Evolutionary conservation across 1,140 invertebrate genomes (phyloP).

Genomic region (Ylistrum balloti): DNA sequence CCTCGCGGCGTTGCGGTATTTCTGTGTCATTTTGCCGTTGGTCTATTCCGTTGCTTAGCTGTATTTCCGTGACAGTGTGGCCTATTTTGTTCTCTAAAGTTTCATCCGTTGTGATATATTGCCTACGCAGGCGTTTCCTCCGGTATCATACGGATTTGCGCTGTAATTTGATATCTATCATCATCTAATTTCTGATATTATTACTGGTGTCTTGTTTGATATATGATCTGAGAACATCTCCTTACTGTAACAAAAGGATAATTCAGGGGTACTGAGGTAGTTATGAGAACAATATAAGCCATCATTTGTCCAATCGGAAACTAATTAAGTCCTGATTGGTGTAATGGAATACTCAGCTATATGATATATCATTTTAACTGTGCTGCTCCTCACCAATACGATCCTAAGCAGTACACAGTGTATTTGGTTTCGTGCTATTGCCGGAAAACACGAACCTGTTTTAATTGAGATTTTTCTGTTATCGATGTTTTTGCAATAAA

Average conservation of each 20-base stretch:
- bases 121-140: neutral
- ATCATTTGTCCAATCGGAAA: neutral
- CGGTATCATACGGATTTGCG: neutral
- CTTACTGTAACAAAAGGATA: neutral
- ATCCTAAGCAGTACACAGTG: neutral
- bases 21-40: neutral
- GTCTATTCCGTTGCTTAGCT: neutral
- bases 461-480: no score
- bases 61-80: neutral
- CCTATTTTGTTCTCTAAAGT: neutral
- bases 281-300: neutral
- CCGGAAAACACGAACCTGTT: neutral
- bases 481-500: no score
- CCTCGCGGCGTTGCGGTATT: no score
- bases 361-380: neutral
- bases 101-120: no score
- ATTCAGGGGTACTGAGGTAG: neutral
- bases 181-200: neutral
- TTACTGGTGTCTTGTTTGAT: neutral
- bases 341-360: neutral
- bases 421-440: neutral
- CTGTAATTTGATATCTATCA: neutral
- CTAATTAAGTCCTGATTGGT: neutral
- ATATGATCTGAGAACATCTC: neutral
- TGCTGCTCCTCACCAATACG: neutral